Evolutionary conservation across 64 coral and sea anemone species (phyloP).

Genomic region (Pocillopora damicornis): DNA sequence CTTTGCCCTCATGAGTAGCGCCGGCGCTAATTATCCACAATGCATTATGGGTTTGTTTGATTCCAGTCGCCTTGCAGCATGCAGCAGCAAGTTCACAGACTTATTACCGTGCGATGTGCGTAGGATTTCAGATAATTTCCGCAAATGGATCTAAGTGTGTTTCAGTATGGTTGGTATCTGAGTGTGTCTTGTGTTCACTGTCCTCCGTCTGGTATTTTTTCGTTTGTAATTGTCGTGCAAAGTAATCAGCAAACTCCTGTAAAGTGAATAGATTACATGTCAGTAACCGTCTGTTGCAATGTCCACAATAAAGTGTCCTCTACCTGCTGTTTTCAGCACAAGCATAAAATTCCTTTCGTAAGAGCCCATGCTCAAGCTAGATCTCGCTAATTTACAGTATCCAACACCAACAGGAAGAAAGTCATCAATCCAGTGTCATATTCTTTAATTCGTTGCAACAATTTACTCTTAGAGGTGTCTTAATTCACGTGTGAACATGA

Average conservation of each 20-base stretch:
- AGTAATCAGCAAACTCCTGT: slow-evolving; percentile 69
- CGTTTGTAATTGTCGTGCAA: slow-evolving; percentile 33
- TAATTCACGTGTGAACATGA: background rate
- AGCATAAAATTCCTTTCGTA: too few species aligned
- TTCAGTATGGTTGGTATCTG: slow-evolving; percentile 9
- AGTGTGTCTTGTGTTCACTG: background rate
- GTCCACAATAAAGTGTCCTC: background rate
- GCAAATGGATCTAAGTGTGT: slow-evolving; percentile 7
- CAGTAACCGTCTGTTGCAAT: background rate
- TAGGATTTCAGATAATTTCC: slow-evolving; percentile 30
- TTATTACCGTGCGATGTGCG: background rate
- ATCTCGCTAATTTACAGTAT: too few species aligned
- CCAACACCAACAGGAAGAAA: background rate
- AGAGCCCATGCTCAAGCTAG: too few species aligned
- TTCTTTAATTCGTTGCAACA: background rate
- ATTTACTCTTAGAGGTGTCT: background rate
- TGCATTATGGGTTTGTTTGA: background rate
- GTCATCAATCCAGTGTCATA: background rate
- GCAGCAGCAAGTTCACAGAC: background rate
- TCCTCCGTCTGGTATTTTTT: slow-evolving; percentile 14
- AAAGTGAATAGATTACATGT: slow-evolving; percentile 28
- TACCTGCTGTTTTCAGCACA: background rate
- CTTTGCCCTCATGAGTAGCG: slow-evolving; percentile 1
- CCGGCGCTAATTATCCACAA: slow-evolving; percentile 32
- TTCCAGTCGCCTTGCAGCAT: background rate